phyloP scores from a whole-genome alignment of 2,113 vertebrate genomes.

The Carollia perspicillata region DNA sequence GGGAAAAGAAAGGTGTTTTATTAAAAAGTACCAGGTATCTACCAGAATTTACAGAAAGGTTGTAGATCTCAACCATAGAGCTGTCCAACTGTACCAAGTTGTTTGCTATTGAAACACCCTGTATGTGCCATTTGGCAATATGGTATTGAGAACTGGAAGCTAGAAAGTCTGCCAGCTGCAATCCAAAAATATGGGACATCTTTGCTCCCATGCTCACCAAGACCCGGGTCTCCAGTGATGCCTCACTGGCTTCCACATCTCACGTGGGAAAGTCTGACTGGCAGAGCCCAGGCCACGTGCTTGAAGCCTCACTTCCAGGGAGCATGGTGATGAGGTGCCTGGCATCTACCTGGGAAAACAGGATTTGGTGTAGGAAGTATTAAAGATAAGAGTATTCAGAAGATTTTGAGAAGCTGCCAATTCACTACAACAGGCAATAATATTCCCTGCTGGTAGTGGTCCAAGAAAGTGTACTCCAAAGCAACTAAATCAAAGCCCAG shows the following conservation, averaged over 20 bases:
- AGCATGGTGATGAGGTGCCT: not conserved
- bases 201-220: not conserved
- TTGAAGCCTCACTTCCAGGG: not conserved
- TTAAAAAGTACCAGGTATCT: not conserved
- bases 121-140: not conserved
- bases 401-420: not conserved
- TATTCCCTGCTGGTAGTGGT: not conserved
- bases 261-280: fast-evolving
- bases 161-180: not conserved
- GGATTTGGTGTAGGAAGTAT: not conserved
- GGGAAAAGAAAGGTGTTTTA: not conserved
- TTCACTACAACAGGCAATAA: not conserved
- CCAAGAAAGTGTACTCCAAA: not conserved
- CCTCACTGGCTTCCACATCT: not conserved
- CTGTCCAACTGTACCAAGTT: not conserved
- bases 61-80: not conserved
- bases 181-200: not conserved
- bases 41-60: not conserved
- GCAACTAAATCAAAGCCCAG: not conserved
- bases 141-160: not conserved
- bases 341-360: not conserved
- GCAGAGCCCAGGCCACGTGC: not conserved
- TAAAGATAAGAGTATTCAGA: not conserved
- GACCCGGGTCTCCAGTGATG: not conserved
- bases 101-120: not conserved